phyloP scores from a whole-genome alignment of 2,888 invertebrate genomes.

The Didymodactylos carnosus region DNA sequence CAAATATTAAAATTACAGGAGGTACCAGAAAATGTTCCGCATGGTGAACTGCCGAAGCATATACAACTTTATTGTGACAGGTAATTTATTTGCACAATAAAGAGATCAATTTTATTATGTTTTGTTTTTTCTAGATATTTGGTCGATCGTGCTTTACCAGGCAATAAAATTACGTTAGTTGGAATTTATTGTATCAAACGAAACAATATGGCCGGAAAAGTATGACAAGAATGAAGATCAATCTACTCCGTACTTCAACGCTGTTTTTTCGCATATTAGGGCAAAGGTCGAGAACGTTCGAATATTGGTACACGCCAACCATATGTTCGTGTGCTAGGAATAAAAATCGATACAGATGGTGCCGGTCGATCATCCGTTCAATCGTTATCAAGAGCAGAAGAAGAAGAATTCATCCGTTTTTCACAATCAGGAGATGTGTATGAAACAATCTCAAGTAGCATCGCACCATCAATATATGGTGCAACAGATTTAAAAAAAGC shows the following conservation, averaged over 20 bases:
- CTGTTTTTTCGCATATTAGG: constrained; percentile 37
- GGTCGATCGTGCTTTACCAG: constrained; percentile 84
- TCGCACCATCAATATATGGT: constrained; percentile 92
- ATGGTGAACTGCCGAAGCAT: constrained; percentile 93
- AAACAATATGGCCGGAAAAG: constrained; percentile 14
- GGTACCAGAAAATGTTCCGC: constrained; percentile 72
- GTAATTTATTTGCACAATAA: constrained; percentile 2
- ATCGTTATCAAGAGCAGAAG: constrained; percentile 38
- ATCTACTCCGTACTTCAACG: neutral
- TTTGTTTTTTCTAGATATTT: constrained; percentile 40
- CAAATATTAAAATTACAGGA: constrained; percentile 94
- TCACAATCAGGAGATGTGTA: constrained; percentile 67
- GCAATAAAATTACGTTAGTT: constrained; percentile 71
- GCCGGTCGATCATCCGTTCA: constrained; percentile 18
- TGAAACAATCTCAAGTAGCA: constrained; percentile 63
- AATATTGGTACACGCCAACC: constrained; percentile 72
- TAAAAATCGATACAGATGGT: constrained; percentile 54
- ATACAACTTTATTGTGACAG: constrained; percentile 80
- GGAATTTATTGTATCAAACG: constrained; percentile 93
- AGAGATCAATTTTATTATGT: constrained; percentile 19
- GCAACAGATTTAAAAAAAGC: constrained; percentile 84
- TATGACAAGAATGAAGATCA: neutral
- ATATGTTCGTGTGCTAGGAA: constrained; percentile 78
- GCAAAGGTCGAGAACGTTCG: constrained; percentile 42
- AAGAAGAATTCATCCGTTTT: constrained; percentile 59